These are phyloP conservation scores for Diarsia brunnea DNA, from an alignment of 2,888 invertebrate genomes.

Conservation along the genomic window DNA sequence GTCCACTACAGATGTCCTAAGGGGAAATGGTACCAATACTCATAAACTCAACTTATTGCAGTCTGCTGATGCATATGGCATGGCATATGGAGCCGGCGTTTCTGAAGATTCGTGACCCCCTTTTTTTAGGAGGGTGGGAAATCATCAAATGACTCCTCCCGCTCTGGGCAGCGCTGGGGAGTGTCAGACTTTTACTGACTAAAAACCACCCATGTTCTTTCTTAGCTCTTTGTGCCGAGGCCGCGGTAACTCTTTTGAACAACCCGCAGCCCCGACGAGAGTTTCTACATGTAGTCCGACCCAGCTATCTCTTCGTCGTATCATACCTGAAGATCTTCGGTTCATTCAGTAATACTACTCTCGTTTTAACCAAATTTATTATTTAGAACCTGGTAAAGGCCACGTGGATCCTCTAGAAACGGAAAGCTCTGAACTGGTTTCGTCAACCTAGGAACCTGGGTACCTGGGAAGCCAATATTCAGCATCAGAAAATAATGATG, in stretches of 20 bases:
- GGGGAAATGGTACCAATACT: neutral
- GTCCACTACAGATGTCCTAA: constrained; percentile 77
- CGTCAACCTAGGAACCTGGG: no score
- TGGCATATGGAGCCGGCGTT: neutral
- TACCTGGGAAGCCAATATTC: neutral
- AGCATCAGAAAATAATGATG: neutral
- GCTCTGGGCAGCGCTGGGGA: no score
- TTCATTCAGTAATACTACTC: neutral
- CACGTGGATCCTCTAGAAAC: neutral
- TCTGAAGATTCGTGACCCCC: neutral
- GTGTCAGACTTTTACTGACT: no score
- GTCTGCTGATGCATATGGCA: neutral
- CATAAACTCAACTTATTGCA: neutral
- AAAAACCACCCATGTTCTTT: no score
- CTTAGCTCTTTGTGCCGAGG: no score
- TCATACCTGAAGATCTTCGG: neutral
- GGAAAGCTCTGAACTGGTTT: neutral
- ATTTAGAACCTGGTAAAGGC: neutral
- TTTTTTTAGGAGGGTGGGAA: no score
- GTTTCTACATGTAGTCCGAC: neutral
- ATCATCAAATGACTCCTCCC: no score
- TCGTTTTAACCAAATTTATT: neutral
- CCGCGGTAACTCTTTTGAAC: no score
- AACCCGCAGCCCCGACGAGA: neutral
- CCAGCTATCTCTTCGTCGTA: neutral